These are phyloP conservation scores for Odontophorus gujanensis DNA, from an alignment of 2,113 vertebrate genomes.

Conservation along the genomic window DNA sequence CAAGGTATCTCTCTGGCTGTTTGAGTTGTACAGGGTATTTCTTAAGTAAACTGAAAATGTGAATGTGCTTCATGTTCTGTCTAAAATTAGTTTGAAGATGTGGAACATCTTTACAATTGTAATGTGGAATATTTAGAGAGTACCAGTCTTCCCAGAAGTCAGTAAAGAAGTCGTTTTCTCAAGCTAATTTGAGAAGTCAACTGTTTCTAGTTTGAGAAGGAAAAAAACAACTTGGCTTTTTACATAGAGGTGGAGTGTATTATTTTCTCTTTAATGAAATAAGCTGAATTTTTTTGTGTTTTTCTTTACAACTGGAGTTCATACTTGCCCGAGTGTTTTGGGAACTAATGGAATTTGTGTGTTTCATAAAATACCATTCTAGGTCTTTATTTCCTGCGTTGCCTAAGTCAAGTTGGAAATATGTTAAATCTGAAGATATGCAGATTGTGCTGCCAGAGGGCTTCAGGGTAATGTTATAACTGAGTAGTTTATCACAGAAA, in stretches of 20 bases:
- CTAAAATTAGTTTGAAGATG: neutral
- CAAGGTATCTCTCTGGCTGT: neutral
- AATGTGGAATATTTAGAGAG: neutral
- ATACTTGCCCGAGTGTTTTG: constrained; percentile 6
- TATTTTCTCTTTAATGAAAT: neutral
- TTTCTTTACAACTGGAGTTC: neutral
- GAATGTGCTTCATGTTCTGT: neutral
- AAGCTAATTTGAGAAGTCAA: neutral
- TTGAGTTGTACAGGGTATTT: neutral
- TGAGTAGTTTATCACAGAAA: constrained; percentile 31
- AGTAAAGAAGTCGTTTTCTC: neutral
- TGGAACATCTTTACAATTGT: neutral
- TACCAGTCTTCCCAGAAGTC: neutral
- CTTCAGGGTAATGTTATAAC: constrained; percentile 23
- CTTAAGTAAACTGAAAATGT: neutral
- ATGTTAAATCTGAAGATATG: constrained; percentile 54
- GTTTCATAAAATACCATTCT: constrained; percentile 31
- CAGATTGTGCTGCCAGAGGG: constrained; percentile 68
- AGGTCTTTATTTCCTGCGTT: constrained; percentile 51
- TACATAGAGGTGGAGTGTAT: neutral
- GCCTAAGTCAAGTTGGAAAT: constrained; percentile 44
- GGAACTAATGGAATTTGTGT: neutral
- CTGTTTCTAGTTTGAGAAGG: neutral
- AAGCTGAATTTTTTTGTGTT: neutral
- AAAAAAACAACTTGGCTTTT: neutral